Evolutionary conservation across 2,113 vertebrate genomes (phyloP).

Genomic region (Dendropsophus ebraccatus): DNA sequence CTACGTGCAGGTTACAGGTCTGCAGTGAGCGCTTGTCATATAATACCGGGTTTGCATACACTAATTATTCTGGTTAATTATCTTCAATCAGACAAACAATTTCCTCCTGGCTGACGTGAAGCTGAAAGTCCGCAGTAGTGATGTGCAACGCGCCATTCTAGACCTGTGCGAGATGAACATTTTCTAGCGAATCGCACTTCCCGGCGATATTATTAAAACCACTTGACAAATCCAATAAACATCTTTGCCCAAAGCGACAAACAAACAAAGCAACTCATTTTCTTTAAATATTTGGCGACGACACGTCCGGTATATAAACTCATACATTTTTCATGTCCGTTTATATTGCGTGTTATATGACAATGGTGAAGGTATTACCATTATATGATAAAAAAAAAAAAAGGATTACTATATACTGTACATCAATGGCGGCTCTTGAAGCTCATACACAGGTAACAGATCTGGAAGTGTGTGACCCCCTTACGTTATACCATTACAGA

Average conservation of each 20-base stretch:
- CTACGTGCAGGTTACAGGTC: not conserved
- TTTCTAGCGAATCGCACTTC: not conserved
- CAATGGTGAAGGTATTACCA: not conserved
- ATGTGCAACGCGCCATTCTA: not conserved
- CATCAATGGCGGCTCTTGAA: not conserved
- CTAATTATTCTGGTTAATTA: conserved; percentile 36
- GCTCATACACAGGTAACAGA: not conserved
- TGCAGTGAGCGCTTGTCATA: not conserved
- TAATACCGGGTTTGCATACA: not conserved
- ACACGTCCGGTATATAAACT: conserved; percentile 40
- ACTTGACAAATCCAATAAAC: conserved; percentile 36
- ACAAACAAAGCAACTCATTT: conserved; percentile 48
- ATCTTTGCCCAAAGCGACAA: conserved; percentile 38
- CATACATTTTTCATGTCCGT: conserved; percentile 39
- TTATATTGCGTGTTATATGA: conserved; percentile 21
- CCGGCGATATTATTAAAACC: conserved; percentile 27
- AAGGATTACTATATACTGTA: not conserved
- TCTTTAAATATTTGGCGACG: conserved; percentile 39
- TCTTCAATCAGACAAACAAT: conserved; percentile 7
- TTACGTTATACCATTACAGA: too few species aligned
- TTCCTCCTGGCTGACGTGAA: not conserved
- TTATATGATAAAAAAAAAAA: not conserved
- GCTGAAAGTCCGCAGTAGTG: not conserved
- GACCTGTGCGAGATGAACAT: conserved; percentile 12
- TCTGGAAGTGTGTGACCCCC: too few species aligned